A percentile compares a stretch with the other conserved stretches of the same genome.
Conservation (phyloP, 1,140 invertebrate species). For the Hypothenemus hampei region DNA sequence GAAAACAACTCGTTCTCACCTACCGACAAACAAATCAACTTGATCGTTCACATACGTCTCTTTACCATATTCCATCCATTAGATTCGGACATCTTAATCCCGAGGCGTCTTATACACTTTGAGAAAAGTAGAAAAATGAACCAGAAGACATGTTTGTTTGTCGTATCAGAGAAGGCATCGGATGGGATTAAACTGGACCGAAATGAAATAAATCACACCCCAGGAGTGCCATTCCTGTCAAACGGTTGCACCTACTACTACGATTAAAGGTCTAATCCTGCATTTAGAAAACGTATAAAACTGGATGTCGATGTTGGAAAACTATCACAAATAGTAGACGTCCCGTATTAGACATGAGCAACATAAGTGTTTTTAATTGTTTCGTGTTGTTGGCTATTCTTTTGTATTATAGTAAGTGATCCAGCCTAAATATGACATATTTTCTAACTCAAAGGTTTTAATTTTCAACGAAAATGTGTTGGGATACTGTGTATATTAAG, state of each 20-base stretch:
- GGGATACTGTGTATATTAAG: background rate
- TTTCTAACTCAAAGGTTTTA: background rate
- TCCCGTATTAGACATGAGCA: background rate
- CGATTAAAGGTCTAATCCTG: slow-evolving; percentile 2
- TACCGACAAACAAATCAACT: no score
- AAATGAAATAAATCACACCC: slow-evolving; percentile 14
- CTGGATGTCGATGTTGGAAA: background rate
- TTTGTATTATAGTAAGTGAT: slow-evolving; percentile 8
- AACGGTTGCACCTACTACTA: background rate
- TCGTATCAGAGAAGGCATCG: background rate
- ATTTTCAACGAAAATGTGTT: background rate
- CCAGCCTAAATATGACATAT: background rate
- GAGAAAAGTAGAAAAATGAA: no score
- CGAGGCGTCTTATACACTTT: no score
- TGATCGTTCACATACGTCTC: no score
- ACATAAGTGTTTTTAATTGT: slow-evolving; percentile 13
- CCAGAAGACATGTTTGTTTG: background rate
- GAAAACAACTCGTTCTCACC: no score
- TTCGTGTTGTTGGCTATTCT: background rate
- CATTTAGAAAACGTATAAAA: slow-evolving; percentile 8
- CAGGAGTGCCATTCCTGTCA: slow-evolving; percentile 8
- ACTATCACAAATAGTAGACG: background rate
- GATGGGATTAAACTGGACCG: background rate
- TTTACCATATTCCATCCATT: no score
- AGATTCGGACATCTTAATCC: no score